These are phyloP conservation scores for Apamea sordens DNA, from an alignment of 2,888 invertebrate genomes.

Conservation along the genomic window DNA sequence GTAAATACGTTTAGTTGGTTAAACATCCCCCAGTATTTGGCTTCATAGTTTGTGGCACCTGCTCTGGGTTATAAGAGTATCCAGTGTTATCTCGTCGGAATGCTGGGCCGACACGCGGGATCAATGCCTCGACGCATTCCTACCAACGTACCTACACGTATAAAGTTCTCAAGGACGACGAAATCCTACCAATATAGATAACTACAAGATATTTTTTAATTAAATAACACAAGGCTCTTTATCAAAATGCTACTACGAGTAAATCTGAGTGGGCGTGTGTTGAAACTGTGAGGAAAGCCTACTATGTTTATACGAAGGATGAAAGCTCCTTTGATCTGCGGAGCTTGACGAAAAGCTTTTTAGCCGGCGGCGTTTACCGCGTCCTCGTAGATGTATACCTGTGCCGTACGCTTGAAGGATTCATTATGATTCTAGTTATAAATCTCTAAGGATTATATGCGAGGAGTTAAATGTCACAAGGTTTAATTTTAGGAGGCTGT, in stretches of 20 bases:
- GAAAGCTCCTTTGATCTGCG: constrained; percentile 73
- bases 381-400: constrained; percentile 61
- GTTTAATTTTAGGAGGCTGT: constrained; percentile 19
- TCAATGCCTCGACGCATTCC: constrained; percentile 78
- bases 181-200: constrained; percentile 65
- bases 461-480: constrained; percentile 27
- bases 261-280: constrained; percentile 50
- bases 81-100: constrained; percentile 79
- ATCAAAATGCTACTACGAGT: constrained; percentile 54
- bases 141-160: constrained; percentile 61
- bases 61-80: constrained; percentile 59
- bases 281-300: constrained; percentile 43
- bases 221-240: constrained; percentile 66
- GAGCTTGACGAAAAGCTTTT: constrained; percentile 73
- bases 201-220: constrained; percentile 67
- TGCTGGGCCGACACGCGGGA: constrained; percentile 71
- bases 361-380: constrained; percentile 63
- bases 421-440: constrained; percentile 61
- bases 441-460: constrained; percentile 46
- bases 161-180: constrained; percentile 64
- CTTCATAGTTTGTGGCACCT: constrained; percentile 75
- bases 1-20: constrained; percentile 78
- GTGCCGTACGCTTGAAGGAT: constrained; percentile 63
- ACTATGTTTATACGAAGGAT: constrained; percentile 66
- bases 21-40: constrained; percentile 78